A percentile compares a stretch with the other conserved stretches of the same genome.
Conservation (phyloP, 2,797 vertebrate species). For the Enteromius afrohamiltoni region DNA sequence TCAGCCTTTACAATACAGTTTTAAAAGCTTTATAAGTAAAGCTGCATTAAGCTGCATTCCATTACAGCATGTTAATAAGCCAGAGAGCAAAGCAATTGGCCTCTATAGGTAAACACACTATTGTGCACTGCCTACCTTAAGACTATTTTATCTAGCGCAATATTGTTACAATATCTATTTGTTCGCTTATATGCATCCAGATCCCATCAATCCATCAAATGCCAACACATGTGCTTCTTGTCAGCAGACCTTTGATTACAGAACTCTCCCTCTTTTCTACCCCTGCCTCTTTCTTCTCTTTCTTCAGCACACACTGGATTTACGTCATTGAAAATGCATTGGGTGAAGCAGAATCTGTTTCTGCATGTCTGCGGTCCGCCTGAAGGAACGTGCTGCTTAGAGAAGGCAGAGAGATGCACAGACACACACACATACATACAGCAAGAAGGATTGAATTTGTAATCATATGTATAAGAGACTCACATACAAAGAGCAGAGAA, state of each 20-base stretch:
- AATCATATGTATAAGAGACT: conserved; percentile 43
- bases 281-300: conserved; percentile 12
- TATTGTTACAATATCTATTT: neutral
- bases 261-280: conserved; percentile 4
- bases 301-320: conserved; percentile 18
- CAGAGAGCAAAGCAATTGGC: neutral
- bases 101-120: neutral
- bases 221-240: conserved; percentile 4
- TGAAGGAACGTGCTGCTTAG: conserved; percentile 46
- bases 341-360: conserved; percentile 43
- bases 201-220: conserved; percentile 27
- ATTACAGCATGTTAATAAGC: neutral
- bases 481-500: conserved; percentile 45
- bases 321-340: conserved; percentile 52
- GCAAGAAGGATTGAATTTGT: conserved; percentile 38
- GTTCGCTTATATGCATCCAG: neutral
- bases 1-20: conserved; percentile 48
- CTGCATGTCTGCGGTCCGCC: conserved; percentile 39
- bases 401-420: conserved; percentile 17
- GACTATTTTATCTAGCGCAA: neutral
- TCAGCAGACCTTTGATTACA: conserved; percentile 39
- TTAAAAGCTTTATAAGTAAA: conserved; percentile 37
- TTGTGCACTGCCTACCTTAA: neutral
- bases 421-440: conserved; percentile 27
- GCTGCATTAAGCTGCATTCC: conserved; percentile 6